phyloP scores from a whole-genome alignment of 2,888 invertebrate genomes.

The Clepsis dumicolana region DNA sequence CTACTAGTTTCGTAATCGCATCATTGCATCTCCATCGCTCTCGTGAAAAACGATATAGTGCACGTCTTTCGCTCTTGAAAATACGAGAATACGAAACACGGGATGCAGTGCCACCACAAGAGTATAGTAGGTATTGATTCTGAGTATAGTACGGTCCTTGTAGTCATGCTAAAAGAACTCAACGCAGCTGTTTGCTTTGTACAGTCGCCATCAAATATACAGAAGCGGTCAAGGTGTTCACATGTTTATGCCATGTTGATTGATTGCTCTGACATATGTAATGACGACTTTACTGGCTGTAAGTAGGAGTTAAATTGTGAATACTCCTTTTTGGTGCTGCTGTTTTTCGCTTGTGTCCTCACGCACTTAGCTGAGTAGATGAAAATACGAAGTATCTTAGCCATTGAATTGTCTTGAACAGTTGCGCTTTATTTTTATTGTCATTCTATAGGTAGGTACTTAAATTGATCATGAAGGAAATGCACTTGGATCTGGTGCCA shows the following conservation, averaged over 20 bases:
- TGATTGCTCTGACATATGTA: neutral
- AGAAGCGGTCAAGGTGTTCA: too few relatives aligned
- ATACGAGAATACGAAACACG: too few relatives aligned
- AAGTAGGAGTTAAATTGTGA: neutral
- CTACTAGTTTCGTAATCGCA: neutral
- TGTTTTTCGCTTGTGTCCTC: neutral
- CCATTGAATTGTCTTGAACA: neutral
- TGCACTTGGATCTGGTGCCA: neutral
- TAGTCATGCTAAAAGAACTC: too few relatives aligned
- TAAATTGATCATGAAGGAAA: neutral
- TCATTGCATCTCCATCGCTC: neutral
- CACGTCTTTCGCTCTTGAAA: too few relatives aligned
- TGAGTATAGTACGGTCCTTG: too few relatives aligned
- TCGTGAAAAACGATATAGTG: too few relatives aligned
- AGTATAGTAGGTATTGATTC: too few relatives aligned
- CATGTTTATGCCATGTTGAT: too few relatives aligned
- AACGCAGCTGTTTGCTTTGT: too few relatives aligned
- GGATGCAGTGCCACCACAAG: too few relatives aligned
- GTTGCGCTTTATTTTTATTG: neutral
- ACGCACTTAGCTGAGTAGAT: neutral
- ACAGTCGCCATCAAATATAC: too few relatives aligned
- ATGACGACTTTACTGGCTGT: neutral
- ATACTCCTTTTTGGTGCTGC: constrained; percentile 6
- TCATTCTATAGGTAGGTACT: neutral
- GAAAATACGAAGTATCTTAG: neutral